A percentile compares a stretch with the other conserved stretches of the same genome.
Evolutionary conservation across 2,113 vertebrate genomes (phyloP).

Genomic region (Puma concolor): DNA sequence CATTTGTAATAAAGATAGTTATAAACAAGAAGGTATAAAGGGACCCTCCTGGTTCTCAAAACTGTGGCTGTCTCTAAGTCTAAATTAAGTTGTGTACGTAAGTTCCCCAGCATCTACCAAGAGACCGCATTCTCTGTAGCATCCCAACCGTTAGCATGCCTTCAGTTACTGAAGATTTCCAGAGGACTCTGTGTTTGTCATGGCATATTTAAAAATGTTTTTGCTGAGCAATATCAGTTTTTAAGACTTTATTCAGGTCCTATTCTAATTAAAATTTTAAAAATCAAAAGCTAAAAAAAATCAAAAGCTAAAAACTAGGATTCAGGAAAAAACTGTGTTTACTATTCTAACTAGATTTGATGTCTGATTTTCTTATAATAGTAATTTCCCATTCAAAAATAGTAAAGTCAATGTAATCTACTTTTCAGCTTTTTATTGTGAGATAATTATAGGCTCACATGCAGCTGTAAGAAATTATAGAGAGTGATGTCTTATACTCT

Average conservation of each 20-base stretch:
- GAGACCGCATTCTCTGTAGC: not conserved
- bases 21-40: not conserved
- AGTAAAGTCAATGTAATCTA: not conserved
- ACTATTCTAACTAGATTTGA: not conserved
- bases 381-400: slow-evolving; percentile 31
- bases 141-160: not conserved
- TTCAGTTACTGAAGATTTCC: not conserved
- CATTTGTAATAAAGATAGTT: not conserved
- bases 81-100: not conserved
- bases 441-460: not conserved
- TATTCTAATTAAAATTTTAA: slow-evolving; percentile 4
- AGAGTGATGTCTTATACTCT: not conserved
- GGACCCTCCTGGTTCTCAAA: not conserved
- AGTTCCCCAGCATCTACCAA: not conserved
- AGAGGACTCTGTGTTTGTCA: not conserved
- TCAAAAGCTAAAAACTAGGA: not conserved
- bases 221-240: not conserved
- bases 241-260: not conserved
- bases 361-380: not conserved
- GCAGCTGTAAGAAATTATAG: not conserved
- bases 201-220: not conserved
- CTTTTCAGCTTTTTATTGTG: not conserved
- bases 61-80: not conserved
- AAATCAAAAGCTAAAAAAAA: not conserved
- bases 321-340: not conserved